Percentiles rank a stretch among this genome's conserved stretches.
These are phyloP conservation scores for Nomada lathburiana DNA, from an alignment of 2,888 invertebrate species.

Conservation along the genomic window DNA sequence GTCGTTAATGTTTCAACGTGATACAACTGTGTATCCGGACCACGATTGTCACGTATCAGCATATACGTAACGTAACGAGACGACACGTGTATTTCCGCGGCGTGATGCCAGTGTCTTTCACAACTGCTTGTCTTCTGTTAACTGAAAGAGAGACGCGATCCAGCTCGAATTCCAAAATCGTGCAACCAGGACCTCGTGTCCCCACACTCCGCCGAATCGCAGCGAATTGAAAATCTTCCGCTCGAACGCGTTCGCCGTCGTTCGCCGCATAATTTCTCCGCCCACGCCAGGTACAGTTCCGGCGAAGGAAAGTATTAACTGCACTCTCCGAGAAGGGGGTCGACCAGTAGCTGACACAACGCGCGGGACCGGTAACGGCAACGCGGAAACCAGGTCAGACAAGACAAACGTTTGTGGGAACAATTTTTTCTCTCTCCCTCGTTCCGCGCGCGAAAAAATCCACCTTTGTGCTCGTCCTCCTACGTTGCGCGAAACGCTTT, in stretches of 20 bases:
- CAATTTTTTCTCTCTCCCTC: slow-evolving; percentile 8
- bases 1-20: no score
- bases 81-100: no score
- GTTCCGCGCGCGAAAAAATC: slow-evolving; percentile 5
- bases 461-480: neutral
- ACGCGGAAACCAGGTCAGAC: slow-evolving; percentile 26
- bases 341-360: slow-evolving; percentile 1
- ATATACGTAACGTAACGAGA: no score
- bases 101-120: no score
- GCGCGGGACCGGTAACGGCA: slow-evolving; percentile 3
- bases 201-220: no score
- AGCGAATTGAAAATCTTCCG: neutral
- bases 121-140: no score
- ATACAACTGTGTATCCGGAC: no score
- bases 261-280: neutral
- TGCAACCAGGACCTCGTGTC: no score
- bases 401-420: slow-evolving; percentile 26
- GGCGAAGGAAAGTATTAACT: neutral
- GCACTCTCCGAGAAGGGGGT: neutral
- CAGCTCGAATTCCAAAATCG: no score
- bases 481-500: neutral
- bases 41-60: no score
- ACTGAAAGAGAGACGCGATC: no score
- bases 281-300: neutral
- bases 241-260: neutral